Evolutionary conservation across 2,113 vertebrate species (phyloP), one percentile per base, ranked within the genome.

Genomic region (Bothrops jararaca): DNA sequence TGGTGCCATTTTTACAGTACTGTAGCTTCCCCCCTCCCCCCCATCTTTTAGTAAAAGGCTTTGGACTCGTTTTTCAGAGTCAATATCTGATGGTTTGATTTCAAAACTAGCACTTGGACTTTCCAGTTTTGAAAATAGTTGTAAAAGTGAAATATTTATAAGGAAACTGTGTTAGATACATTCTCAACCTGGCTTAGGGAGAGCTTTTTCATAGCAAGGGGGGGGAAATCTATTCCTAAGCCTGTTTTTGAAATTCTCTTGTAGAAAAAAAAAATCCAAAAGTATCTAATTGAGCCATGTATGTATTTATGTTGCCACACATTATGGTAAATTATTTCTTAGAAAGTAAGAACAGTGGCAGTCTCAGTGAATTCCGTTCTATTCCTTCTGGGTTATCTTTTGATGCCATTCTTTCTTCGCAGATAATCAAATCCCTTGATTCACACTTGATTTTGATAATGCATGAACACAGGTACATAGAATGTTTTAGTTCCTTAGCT

Each of bases 1-100:
- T 52, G 93, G 54, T 89, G 69, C 86, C 50, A 9, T 91, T 95
- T 89, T 56, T 24, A 92, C 89, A 53, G 53, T 15, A 45, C 26
- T n/a, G 5, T 3, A 54, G 90, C 94, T 92, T 20, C 0, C 1
- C 4, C 4, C n/a, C 5, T 1, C 48, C 8, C 48, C 48, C 48
- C 48, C 1, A 80, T 80, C 69, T 80, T 39, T 80, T 80, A 80
- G 34, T 80, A 50, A 53, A 95, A 95, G 91, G 22, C 5, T 80
- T 94, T 64, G 80, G 58, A n/a, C 11, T 22, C 9, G 53, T 86
- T 52, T 48, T 85, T 48, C 18, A 85, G 23, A 34, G 20, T 69
- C 22, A 93, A 5, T 0, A 93, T 95, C 39, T 89, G 12, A 34
- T 2, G 58, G 42, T 0, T 60, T 74, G 34, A 4, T 85, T 54